Percentiles rank a stretch among this genome's conserved stretches.
phyloP scores from a whole-genome alignment of 2,797 vertebrate genomes.

The Anisognathus igniventris region DNA sequence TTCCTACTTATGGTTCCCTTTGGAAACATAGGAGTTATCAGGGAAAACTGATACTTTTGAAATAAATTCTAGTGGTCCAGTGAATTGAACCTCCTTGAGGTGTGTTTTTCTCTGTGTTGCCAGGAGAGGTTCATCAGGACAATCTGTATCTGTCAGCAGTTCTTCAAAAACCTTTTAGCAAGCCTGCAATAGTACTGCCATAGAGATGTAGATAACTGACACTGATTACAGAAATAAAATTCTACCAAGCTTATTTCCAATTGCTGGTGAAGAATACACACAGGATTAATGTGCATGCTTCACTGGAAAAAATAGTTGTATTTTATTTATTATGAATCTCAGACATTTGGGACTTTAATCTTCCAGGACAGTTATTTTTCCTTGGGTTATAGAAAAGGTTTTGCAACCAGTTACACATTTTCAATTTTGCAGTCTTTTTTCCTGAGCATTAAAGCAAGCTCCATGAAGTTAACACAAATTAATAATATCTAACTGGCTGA shows the following conservation, averaged over 20 bases:
- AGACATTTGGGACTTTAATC: not conserved
- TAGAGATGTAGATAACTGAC: not conserved
- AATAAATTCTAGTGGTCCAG: not conserved
- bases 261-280: not conserved
- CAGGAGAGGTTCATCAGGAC: not conserved
- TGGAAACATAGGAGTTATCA: not conserved
- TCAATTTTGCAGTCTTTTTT: not conserved
- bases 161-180: not conserved
- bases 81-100: not conserved
- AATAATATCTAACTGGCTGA: slow-evolving; percentile 34
- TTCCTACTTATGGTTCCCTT: not conserved
- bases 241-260: not conserved
- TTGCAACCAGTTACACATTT: not conserved
- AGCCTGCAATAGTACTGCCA: not conserved
- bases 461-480: slow-evolving; percentile 23
- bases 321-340: not conserved
- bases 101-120: not conserved
- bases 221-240: not conserved
- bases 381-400: not conserved
- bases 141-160: not conserved
- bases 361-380: not conserved
- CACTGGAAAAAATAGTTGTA: not conserved
- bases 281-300: not conserved
- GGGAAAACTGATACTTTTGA: not conserved
- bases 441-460: not conserved